A percentile compares a stretch with the other conserved stretches of the same genome.
Conservation (phyloP, 1,140 invertebrate genomes). For the Protaetia brevitarsis region DNA sequence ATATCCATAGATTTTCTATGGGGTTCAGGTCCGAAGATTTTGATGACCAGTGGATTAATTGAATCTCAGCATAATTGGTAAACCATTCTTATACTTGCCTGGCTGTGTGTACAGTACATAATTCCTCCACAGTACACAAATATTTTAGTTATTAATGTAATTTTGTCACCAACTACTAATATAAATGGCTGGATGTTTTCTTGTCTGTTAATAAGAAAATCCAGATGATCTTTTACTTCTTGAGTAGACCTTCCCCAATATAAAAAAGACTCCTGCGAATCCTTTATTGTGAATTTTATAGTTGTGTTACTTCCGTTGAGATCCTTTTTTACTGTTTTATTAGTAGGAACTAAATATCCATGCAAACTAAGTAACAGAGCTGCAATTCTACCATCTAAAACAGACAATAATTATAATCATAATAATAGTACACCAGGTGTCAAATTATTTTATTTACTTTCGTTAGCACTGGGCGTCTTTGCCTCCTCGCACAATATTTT, state of each 20-base stretch:
- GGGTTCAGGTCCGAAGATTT: too few species aligned
- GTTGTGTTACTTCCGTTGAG: slow-evolving; percentile 7
- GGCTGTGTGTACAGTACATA: neutral
- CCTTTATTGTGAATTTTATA: slow-evolving; percentile 26
- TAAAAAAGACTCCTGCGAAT: slow-evolving; percentile 29
- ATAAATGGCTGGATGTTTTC: slow-evolving; percentile 19
- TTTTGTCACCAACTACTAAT: neutral
- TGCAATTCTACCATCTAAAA: slow-evolving; percentile 22
- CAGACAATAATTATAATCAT: neutral
- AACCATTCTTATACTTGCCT: too few species aligned
- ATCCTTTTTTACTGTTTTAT: slow-evolving; percentile 24
- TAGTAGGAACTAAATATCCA: slow-evolving; percentile 27
- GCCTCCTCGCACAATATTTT: neutral
- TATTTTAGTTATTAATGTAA: neutral
- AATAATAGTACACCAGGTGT: neutral
- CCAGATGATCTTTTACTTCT: slow-evolving; percentile 18
- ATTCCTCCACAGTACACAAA: neutral
- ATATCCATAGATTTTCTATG: too few species aligned
- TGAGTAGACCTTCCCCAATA: slow-evolving; percentile 1
- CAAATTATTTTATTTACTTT: neutral
- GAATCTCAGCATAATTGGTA: too few species aligned
- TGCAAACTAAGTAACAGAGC: slow-evolving; percentile 21
- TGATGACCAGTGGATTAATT: too few species aligned
- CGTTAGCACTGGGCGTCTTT: neutral
- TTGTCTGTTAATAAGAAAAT: neutral